A percentile compares a stretch with the other conserved stretches of the same genome.
These are phyloP conservation scores for Diachrysia chrysitis DNA, from an alignment of 2,888 invertebrate species.

Conservation along the genomic window DNA sequence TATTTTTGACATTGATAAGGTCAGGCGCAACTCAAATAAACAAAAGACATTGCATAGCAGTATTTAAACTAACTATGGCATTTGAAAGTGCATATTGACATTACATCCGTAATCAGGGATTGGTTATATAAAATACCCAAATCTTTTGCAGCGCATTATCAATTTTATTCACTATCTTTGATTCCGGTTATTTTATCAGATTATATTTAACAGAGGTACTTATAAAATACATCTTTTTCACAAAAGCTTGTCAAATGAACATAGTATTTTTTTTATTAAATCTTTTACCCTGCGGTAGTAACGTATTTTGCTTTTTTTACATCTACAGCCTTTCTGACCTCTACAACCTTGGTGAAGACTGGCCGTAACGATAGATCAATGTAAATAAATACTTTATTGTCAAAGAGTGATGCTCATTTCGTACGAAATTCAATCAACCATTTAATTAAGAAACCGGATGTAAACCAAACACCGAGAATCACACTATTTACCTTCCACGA, in stretches of 20 bases:
- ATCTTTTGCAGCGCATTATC: not conserved
- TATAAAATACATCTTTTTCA: not conserved
- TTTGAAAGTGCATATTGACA: constrained; percentile 22
- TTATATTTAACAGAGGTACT: not conserved
- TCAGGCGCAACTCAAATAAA: constrained; percentile 43
- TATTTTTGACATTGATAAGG: not conserved
- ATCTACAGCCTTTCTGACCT: no score
- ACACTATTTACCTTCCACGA: not conserved
- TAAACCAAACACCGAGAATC: not conserved
- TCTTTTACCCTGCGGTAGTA: no score
- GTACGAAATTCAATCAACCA: not conserved
- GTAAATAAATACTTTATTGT: not conserved
- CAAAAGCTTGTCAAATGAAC: not conserved
- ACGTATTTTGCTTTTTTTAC: no score
- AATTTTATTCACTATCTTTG: not conserved
- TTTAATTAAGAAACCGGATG: not conserved
- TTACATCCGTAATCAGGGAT: constrained; percentile 21
- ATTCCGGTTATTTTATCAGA: constrained; percentile 1
- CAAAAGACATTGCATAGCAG: constrained; percentile 38
- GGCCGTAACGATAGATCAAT: not conserved
- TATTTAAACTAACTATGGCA: constrained; percentile 21
- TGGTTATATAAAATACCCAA: not conserved
- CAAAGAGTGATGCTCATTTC: not conserved
- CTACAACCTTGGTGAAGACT: no score
- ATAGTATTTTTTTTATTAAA: not conserved